Conservation (phyloP, 2,888 invertebrate genomes). For the Macrophya alboannulata region DNA sequence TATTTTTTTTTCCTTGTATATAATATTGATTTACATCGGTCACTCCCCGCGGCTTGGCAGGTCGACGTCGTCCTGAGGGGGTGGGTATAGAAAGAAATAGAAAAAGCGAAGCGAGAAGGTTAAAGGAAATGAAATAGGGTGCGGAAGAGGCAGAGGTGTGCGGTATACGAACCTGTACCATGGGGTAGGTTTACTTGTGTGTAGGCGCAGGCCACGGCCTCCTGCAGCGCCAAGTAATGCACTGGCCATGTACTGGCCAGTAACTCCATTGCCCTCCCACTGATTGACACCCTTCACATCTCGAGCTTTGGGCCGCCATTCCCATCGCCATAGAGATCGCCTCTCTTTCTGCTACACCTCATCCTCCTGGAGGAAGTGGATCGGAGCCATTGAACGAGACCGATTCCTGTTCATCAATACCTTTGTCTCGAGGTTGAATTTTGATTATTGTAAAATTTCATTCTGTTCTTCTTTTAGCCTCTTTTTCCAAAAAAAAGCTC, state of each 20-base stretch:
- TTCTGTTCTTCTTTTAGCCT: neutral
- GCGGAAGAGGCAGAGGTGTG: slow-evolving; percentile 11
- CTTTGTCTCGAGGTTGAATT: neutral
- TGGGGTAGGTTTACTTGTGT: neutral
- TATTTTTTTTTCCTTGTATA: neutral
- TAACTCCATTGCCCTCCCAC: slow-evolving; percentile 70
- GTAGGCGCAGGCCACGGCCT: slow-evolving; percentile 57
- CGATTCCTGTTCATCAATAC: neutral
- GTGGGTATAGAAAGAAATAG: neutral
- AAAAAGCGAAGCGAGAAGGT: slow-evolving; percentile 10
- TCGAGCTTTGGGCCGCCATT: neutral
- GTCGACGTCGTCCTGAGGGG: neutral
- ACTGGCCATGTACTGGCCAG: slow-evolving; percentile 67
- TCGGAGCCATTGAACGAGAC: neutral
- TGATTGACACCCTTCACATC: slow-evolving; percentile 61
- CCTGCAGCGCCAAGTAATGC: slow-evolving; percentile 70
- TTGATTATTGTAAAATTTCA: neutral
- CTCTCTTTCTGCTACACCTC: neutral
- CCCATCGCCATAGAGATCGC: neutral
- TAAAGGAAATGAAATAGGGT: slow-evolving; percentile 36
- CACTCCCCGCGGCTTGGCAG: slow-evolving; percentile 27
- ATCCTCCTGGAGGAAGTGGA: neutral
- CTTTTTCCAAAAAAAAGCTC: neutral
- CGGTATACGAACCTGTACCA: neutral
- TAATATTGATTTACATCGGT: slow-evolving; percentile 49